phyloP scores from a whole-genome alignment of 2,797 vertebrate genomes.

The Notamacropus eugenii region DNA sequence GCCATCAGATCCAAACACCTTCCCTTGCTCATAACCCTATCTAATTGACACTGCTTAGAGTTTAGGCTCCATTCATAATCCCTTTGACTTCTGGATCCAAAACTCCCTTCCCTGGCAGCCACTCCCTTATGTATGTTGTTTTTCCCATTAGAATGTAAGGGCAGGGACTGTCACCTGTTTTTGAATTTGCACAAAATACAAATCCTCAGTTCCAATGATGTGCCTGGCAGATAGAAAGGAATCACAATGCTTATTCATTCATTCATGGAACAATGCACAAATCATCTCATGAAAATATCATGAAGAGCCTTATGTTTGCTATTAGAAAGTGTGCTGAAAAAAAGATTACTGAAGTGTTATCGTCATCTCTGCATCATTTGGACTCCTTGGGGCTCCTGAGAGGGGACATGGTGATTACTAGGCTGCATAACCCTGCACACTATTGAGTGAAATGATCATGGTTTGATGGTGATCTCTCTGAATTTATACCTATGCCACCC shows the following conservation, averaged over 20 bases:
- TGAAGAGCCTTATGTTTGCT: background rate
- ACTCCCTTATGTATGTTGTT: background rate
- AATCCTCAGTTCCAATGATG: background rate
- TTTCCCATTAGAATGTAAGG: background rate
- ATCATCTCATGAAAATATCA: background rate
- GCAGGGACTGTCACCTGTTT: background rate
- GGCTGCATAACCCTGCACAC: rapidly evolving
- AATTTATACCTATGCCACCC: background rate
- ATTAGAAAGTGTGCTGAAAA: background rate
- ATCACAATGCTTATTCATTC: background rate
- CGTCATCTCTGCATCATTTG: background rate
- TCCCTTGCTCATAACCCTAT: background rate
- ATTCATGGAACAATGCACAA: background rate
- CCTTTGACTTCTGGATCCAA: background rate
- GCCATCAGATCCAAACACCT: background rate
- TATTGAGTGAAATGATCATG: background rate
- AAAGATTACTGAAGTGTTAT: background rate
- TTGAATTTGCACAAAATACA: background rate
- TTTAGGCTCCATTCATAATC: background rate
- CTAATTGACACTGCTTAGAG: background rate
- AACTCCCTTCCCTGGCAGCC: background rate
- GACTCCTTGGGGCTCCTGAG: background rate
- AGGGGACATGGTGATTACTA: background rate
- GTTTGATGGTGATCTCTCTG: background rate
- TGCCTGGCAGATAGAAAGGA: background rate